phyloP scores from a whole-genome alignment of 2,113 vertebrate genomes.

The Epinephelus moara region DNA sequence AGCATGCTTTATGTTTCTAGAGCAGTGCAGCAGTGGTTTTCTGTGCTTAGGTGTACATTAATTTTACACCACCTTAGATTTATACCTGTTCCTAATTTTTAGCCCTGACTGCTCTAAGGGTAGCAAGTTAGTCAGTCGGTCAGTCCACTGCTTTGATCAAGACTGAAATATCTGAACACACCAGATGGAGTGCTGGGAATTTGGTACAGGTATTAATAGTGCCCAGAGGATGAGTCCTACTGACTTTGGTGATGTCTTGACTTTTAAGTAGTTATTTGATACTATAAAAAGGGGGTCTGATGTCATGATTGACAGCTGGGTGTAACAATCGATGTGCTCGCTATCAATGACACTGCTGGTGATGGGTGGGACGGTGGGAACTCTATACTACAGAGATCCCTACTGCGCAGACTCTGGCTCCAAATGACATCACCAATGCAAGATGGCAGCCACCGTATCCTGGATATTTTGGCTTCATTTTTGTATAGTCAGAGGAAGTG shows the following conservation, averaged over 20 bases:
- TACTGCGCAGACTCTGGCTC: too few species aligned
- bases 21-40: not conserved
- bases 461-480: too few species aligned
- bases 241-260: not conserved
- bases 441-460: too few species aligned
- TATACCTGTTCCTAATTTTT: not conserved
- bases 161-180: not conserved
- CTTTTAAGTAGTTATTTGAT: not conserved
- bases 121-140: not conserved
- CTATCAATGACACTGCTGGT: too few species aligned
- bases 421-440: too few species aligned
- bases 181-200: not conserved
- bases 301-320: too few species aligned
- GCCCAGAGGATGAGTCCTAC: not conserved
- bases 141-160: not conserved
- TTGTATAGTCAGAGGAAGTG: too few species aligned
- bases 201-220: not conserved
- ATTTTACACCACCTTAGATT: not conserved
- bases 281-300: too few species aligned
- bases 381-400: too few species aligned
- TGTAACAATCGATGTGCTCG: too few species aligned
- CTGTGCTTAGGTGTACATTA: not conserved
- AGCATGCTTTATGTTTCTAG: slow-evolving; percentile 1
- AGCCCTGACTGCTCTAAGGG: not conserved
- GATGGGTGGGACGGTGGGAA: too few species aligned